A percentile compares a stretch with the other conserved stretches of the same genome.
These are phyloP conservation scores for Scyliorhinus canicula DNA, from an alignment of 2,797 vertebrate species.

Conservation along the genomic window DNA sequence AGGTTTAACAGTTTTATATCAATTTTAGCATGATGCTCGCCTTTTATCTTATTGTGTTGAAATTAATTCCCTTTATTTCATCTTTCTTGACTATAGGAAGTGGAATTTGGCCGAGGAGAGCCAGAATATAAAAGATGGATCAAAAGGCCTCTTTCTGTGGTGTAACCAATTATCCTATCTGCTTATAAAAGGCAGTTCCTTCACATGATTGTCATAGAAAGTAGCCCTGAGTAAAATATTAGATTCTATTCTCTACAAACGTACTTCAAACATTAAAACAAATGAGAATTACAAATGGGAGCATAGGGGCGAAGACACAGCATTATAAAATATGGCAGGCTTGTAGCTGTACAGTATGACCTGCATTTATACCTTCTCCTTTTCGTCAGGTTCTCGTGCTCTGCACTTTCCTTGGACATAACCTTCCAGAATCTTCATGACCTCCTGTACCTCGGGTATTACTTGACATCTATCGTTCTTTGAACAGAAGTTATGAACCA, in stretches of 20 bases:
- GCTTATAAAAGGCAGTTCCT: neutral
- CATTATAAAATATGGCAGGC: neutral
- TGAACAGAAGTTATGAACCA: constrained; percentile 67
- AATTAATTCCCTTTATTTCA: neutral
- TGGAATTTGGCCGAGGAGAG: too few species aligned
- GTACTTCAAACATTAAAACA: neutral
- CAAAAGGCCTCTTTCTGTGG: too few species aligned
- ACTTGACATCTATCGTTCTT: constrained; percentile 52
- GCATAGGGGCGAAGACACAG: neutral
- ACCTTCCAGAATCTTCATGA: constrained; percentile 59
- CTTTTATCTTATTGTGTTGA: neutral
- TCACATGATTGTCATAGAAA: neutral
- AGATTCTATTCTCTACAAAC: neutral
- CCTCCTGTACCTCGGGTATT: constrained; percentile 58
- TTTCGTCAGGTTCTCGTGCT: constrained; percentile 41
- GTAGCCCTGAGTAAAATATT: neutral
- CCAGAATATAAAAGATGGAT: too few species aligned
- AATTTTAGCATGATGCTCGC: neutral
- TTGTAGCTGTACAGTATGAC: neutral
- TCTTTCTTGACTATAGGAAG: too few species aligned
- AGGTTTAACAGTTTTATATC: neutral
- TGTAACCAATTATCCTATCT: too few species aligned
- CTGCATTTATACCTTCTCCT: constrained; percentile 50
- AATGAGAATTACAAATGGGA: neutral
- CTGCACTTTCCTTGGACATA: constrained; percentile 56